These are phyloP conservation scores for Ophion ellenae DNA, from an alignment of 2,888 invertebrate genomes.

Conservation along the genomic window DNA sequence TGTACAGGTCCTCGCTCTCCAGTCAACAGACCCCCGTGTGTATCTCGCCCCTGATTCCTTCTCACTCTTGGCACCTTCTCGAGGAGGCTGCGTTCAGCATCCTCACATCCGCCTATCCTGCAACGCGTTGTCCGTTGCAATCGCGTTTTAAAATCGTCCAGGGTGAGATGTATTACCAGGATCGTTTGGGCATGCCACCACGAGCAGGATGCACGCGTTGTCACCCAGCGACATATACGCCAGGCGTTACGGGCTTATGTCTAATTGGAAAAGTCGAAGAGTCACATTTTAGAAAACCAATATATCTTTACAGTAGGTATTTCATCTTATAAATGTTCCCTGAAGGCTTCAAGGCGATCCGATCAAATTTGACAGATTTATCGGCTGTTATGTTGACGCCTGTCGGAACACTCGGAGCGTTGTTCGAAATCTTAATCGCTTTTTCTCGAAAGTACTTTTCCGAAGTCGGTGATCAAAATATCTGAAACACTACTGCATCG, in stretches of 20 bases:
- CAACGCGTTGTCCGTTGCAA: conserved; percentile 49
- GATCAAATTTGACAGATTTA: too few species aligned
- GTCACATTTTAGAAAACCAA: too few species aligned
- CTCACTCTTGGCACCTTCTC: conserved; percentile 41
- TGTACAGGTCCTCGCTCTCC: conserved; percentile 51
- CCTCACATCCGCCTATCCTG: conserved; percentile 31
- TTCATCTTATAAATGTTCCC: too few species aligned
- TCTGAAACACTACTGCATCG: too few species aligned
- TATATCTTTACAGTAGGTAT: too few species aligned
- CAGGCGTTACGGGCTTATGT: conserved; percentile 22
- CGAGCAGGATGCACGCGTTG: neutral
- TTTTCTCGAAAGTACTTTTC: too few species aligned
- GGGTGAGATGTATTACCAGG: conserved; percentile 31
- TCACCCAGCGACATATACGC: conserved; percentile 7
- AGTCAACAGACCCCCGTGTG: conserved; percentile 17
- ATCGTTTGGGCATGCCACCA: conserved; percentile 39
- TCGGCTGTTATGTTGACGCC: too few species aligned
- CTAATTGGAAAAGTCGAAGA: too few species aligned
- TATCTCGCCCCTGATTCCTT: conserved; percentile 29
- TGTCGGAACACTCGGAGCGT: too few species aligned
- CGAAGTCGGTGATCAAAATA: too few species aligned
- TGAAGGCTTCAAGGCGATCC: too few species aligned
- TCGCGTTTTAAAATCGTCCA: conserved; percentile 53
- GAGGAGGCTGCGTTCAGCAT: conserved; percentile 12
- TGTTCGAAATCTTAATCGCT: too few species aligned